phyloP scores from a whole-genome alignment of 2,113 vertebrate genomes.

The Bettongia penicillata region DNA sequence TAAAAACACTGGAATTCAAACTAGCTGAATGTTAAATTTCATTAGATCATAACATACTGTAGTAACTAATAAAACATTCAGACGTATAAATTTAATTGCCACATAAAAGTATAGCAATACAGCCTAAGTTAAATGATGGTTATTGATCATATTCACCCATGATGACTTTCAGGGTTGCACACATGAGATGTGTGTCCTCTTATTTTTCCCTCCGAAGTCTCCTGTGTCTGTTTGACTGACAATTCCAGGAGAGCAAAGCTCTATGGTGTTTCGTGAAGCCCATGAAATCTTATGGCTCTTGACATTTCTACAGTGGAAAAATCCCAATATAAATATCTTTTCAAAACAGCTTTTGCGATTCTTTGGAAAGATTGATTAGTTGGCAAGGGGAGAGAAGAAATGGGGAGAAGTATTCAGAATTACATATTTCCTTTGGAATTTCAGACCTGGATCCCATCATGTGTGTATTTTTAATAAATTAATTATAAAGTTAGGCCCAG shows the following conservation, averaged over 20 bases:
- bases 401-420: neutral
- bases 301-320: neutral
- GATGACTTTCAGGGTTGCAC: constrained; percentile 6
- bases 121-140: neutral
- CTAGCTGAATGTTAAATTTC: neutral
- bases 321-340: neutral
- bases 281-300: constrained; percentile 24
- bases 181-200: neutral
- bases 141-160: neutral
- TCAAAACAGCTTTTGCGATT: neutral
- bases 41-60: constrained; percentile 26
- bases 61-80: constrained; percentile 36
- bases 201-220: constrained; percentile 25
- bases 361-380: neutral
- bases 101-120: neutral
- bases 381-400: neutral
- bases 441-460: neutral
- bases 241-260: neutral
- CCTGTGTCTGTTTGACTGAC: constrained; percentile 29
- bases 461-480: constrained; percentile 7
- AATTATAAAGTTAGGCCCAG: constrained; percentile 19
- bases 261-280: constrained; percentile 17
- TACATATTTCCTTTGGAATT: neutral
- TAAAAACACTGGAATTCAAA: neutral
- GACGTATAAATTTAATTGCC: neutral